Base-by-base conservation (phyloP, 2,888 invertebrate genomes). In the Anorthoa munda region DNA sequence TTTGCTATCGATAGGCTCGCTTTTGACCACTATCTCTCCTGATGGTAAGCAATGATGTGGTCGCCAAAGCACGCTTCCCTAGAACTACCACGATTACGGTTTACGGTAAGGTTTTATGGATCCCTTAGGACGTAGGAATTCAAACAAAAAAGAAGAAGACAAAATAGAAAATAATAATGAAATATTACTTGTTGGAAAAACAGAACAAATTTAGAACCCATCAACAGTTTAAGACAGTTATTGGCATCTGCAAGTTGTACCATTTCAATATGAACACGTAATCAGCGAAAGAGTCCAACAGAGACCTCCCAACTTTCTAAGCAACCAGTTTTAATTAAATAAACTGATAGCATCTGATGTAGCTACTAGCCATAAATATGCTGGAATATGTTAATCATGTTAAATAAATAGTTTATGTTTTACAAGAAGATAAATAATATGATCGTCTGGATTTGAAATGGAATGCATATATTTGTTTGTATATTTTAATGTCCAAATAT, bases 291-390 rank as follows among this genome's bases (percentile, higher is more conserved):
- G 61, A 59, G 7, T 31, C 23, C n/a, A 48, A 18, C 60, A 53
- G 18, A 83, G 64, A 66, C 60, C 73, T 79, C 61, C 64, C 65
- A 79, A 79, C 83, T 83, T 81, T 83, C 81, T 74, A 79, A 56
- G 21, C 21, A 65, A 83, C 80, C 80, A 79, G 75, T 79, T 74
- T 66, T 81, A 79, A 83, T 79, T 79, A 83, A 73, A 45, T 51
- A 31, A 64, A 81, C 31, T 65, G 81, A 83, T 79, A 71, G n/a
- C 21, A 81, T 83, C 79, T 60, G 12, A 13, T 39, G 65, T 56
- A 46, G 46, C 31, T 65, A 71, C 68, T 66, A 68, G 60, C 53
- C 45, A 56, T 59, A 46, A 78, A 68, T 55, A 69, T 46, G 31
- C 21, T 53, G 50, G 55, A 78, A 79, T 79, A 50, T n/a, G 59